Evolutionary conservation across 2,888 invertebrate genomes (phyloP).

Genomic region (Mesorhabditis sp.): DNA sequence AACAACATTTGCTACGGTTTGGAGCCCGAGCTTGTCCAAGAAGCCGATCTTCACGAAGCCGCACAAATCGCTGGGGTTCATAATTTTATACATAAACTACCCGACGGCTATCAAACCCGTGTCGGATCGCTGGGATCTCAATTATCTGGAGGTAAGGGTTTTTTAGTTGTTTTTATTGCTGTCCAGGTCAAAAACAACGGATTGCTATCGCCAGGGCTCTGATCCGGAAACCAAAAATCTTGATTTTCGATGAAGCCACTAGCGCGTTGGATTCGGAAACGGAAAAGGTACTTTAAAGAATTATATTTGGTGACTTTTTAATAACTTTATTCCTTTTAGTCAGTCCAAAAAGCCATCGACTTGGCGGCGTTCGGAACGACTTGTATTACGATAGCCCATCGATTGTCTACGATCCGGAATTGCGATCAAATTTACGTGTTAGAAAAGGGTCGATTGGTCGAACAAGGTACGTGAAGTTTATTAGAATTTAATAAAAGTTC

Average conservation of each 20-base stretch:
- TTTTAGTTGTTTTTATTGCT: background rate
- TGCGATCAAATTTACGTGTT: slow-evolving; percentile 7
- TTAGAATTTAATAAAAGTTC: no score
- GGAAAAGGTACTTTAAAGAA: slow-evolving; percentile 12
- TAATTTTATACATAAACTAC: background rate
- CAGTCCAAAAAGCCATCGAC: slow-evolving; percentile 35
- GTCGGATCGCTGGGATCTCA: background rate
- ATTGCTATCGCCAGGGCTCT: slow-evolving; percentile 27
- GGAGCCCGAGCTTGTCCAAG: background rate
- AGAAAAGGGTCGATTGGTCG: background rate
- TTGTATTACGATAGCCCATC: slow-evolving; percentile 40
- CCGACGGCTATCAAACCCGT: background rate
- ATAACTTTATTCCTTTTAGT: background rate
- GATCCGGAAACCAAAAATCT: slow-evolving; percentile 21
- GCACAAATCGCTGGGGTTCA: background rate
- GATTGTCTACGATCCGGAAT: slow-evolving; percentile 35
- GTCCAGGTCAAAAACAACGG: slow-evolving; percentile 21
- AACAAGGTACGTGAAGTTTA: background rate
- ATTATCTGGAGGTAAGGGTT: background rate
- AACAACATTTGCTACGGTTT: slow-evolving; percentile 4
- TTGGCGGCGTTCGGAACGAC: slow-evolving; percentile 30
- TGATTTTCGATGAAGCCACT: slow-evolving; percentile 25
- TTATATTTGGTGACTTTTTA: background rate
- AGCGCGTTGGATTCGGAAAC: slow-evolving; percentile 24
- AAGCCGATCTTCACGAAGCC: background rate